These are phyloP conservation scores for Hydroisotoma schaefferi DNA, from an alignment of 2,888 invertebrate species.

Conservation along the genomic window DNA sequence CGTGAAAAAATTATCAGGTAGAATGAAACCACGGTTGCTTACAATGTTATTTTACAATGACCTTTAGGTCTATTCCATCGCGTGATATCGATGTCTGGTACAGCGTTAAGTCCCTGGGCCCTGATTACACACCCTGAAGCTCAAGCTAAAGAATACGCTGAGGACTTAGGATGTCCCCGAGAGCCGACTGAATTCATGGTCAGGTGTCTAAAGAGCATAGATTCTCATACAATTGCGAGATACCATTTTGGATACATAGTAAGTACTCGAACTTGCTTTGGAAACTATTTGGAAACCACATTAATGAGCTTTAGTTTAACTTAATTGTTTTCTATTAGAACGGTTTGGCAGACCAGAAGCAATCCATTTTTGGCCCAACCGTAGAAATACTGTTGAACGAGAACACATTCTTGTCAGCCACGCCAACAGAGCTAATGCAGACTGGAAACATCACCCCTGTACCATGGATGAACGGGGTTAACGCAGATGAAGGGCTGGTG, in stretches of 20 bases:
- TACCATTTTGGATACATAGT: constrained; percentile 34
- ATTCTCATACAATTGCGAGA: constrained; percentile 30
- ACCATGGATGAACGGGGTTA: constrained; percentile 40
- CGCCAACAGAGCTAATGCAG: constrained; percentile 29
- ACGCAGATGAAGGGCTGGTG: constrained; percentile 43
- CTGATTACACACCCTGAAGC: constrained; percentile 15
- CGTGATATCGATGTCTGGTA: constrained; percentile 35
- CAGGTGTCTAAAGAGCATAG: constrained; percentile 25
- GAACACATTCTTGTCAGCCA: constrained; percentile 31
- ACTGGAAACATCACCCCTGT: constrained; percentile 33
- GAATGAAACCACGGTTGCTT: no score
- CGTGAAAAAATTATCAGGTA: no score
- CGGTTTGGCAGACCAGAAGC: constrained; percentile 31
- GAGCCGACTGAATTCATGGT: constrained; percentile 21
- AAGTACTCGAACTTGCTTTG: constrained; percentile 2
- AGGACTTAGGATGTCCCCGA: constrained; percentile 30
- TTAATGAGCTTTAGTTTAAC: background rate
- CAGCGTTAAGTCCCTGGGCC: constrained; percentile 35
- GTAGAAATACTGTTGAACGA: constrained; percentile 32
- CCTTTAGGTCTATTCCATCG: constrained; percentile 27
- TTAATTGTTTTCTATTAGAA: constrained; percentile 30
- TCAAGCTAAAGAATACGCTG: constrained; percentile 27
- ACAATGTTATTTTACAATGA: background rate
- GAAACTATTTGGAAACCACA: background rate
- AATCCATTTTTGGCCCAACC: constrained; percentile 40